Base-by-base conservation (phyloP, 2,113 vertebrate genomes). In the Melanerpes aurifrons region DNA sequence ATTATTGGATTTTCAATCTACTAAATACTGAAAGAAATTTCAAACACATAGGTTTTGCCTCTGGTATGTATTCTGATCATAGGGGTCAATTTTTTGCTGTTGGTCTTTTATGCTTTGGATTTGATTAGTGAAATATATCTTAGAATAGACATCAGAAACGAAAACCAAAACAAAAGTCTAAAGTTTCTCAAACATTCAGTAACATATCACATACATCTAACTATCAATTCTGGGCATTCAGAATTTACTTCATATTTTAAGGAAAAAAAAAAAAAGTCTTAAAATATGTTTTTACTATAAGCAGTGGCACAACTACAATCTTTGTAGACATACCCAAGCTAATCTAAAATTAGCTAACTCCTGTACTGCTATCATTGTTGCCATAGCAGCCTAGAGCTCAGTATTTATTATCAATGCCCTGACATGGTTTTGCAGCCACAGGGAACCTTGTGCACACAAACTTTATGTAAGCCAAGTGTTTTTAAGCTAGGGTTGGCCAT, bases 1-100 rank as follows among this genome's bases (percentile, higher is more conserved):
- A 89, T 89, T 78, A 95, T 64, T 90, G 43, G 47, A 86, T 92
- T 96, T 94, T 85, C 74, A 87, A 25, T 82, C 48, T 89, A 74
- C 67, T 84, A 88, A 87, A 88, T 40, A 79, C 2, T 1, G 76
- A 80, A 91, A 68, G 40, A 91, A 95, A 86, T 58, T 47, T 93
- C 84, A 61, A 50, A 26, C 32, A 87, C 85, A 85, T 48, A 81
- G 20, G 21, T 87, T 93, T 95, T 92, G 62, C 84, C 59, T 83
- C 18, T 61, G 47, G 70, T 84, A 37, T 47, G 31, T 70, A 84
- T 82, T 93, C 71, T 87, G 63, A 67, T 87, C 90, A 84, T 56
- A 54, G 64, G 92, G 25, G 29, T 87, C 59, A 14, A 15, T 43
- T 48, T 61, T 35, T 63, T 17, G 7, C 21, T 12, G 63, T 81